Conservation (phyloP, 2,797 vertebrate genomes). For the Chlorospingus flavigularis region DNA sequence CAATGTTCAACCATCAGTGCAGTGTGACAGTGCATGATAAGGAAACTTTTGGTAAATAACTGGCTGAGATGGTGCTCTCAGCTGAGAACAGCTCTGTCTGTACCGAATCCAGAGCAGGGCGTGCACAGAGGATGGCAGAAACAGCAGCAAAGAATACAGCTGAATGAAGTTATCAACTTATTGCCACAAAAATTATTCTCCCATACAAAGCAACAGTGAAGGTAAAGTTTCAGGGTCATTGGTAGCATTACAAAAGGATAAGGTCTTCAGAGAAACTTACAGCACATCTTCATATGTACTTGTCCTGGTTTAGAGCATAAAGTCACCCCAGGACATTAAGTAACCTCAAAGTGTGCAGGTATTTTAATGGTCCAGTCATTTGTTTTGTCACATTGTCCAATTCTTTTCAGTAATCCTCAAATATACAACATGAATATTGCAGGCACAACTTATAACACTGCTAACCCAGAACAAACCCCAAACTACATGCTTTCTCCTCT, state of each 20-base stretch:
- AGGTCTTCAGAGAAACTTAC: neutral
- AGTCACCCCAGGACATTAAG: neutral
- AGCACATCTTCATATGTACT: accelerated
- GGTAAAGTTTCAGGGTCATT: neutral
- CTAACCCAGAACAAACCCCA: neutral
- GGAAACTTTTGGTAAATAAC: neutral
- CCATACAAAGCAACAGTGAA: neutral
- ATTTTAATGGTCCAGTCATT: neutral
- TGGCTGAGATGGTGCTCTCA: neutral
- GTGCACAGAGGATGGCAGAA: neutral
- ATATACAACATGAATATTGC: neutral
- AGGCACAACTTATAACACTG: neutral
- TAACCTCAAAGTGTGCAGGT: neutral
- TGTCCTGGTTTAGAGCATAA: neutral
- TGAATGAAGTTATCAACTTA: neutral
- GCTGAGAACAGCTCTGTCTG: neutral
- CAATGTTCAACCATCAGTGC: accelerated
- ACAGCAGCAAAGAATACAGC: neutral
- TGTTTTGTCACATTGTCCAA: neutral
- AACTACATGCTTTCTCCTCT: neutral
- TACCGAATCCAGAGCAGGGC: neutral
- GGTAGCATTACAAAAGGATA: neutral
- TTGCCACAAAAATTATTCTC: neutral
- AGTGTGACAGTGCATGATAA: accelerated
- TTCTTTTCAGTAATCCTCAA: neutral